Evolutionary conservation across 1,140 invertebrate genomes (phyloP).

Genomic region (Heliconius himera): DNA sequence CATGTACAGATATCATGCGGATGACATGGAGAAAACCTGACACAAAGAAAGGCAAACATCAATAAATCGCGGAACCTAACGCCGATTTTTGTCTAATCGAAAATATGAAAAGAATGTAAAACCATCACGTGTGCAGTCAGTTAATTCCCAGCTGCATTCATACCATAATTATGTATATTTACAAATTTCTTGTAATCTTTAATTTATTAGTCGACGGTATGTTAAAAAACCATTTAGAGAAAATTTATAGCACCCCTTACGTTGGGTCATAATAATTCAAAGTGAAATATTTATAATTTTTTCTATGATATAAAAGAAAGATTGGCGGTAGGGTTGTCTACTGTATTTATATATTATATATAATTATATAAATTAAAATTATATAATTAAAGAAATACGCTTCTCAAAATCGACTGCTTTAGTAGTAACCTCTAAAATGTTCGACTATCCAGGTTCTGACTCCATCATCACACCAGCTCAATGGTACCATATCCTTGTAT

Average conservation of each 20-base stretch:
- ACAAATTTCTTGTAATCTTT: slow-evolving; percentile 33
- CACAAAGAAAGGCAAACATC: too few species aligned
- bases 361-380: too few species aligned
- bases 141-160: neutral
- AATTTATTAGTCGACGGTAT: slow-evolving; percentile 46
- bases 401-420: too few species aligned
- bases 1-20: too few species aligned
- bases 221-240: slow-evolving; percentile 43
- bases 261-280: neutral
- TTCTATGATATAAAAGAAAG: neutral
- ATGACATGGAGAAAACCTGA: too few species aligned
- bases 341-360: neutral
- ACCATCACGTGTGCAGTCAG: neutral
- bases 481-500: too few species aligned
- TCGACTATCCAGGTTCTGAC: too few species aligned
- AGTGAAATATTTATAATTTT: neutral
- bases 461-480: too few species aligned
- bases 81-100: neutral
- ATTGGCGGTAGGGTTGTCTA: neutral
- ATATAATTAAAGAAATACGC: too few species aligned
- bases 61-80: too few species aligned
- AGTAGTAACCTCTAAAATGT: too few species aligned
- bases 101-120: too few species aligned
- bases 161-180: slow-evolving; percentile 10
- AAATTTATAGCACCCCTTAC: slow-evolving; percentile 39